Percentiles rank a stretch among this genome's conserved stretches.
Conservation (phyloP, 2,113 vertebrate genomes). For the Propithecus coquereli region DNA sequence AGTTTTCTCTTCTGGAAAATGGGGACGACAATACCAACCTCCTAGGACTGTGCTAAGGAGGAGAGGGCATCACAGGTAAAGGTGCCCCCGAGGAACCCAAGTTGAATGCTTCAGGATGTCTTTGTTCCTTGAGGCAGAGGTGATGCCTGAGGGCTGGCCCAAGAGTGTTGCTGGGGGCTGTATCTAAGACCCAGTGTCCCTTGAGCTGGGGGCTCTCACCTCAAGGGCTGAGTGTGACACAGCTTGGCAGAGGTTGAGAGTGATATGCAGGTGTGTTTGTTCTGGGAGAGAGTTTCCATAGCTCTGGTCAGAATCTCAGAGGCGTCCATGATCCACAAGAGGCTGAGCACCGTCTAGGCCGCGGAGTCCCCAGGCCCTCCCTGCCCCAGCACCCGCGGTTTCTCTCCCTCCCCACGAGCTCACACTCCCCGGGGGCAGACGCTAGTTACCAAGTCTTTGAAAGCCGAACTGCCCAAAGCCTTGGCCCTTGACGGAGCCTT, state of each 20-base stretch:
- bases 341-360: background rate
- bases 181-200: background rate
- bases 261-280: background rate
- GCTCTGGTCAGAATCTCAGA: background rate
- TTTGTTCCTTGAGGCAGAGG: background rate
- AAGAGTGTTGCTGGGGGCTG: no score
- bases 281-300: background rate
- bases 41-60: background rate
- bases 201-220: background rate
- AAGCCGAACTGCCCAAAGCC: constrained; percentile 98
- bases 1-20: background rate
- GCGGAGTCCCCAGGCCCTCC: background rate
- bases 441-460: constrained; percentile 92
- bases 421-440: background rate
- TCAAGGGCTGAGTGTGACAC: background rate
- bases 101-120: accelerated
- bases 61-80: background rate
- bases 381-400: accelerated
- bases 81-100: background rate
- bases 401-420: accelerated
- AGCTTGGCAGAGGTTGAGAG: background rate
- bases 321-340: accelerated
- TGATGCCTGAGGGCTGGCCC: background rate
- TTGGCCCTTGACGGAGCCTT: constrained; percentile 96
- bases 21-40: no score